A percentile compares a stretch with the other conserved stretches of the same genome.
phyloP scores from a whole-genome alignment of 2,797 vertebrate genomes.

The Scolopax bukidnonensis region DNA sequence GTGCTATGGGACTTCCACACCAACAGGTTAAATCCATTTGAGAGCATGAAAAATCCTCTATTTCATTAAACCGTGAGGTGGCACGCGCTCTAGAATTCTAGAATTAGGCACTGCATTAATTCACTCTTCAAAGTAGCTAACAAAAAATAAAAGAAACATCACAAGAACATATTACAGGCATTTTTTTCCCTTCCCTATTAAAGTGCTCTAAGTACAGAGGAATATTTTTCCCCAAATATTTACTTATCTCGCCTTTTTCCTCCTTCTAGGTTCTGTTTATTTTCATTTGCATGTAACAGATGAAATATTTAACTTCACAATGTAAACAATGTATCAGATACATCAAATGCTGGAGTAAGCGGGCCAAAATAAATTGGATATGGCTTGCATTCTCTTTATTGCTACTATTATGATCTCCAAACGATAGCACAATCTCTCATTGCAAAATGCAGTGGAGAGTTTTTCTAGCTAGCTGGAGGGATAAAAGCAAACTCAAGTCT shows the following conservation, averaged over 20 bases:
- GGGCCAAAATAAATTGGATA: conserved; percentile 37
- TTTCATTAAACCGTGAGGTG: neutral
- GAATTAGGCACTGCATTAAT: neutral
- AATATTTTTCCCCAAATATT: neutral
- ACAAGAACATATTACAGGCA: neutral
- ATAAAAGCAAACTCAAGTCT: neutral
- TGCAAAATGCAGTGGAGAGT: neutral
- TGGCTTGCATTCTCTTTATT: neutral
- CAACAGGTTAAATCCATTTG: neutral
- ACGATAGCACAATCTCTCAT: neutral
- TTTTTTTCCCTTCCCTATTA: neutral
- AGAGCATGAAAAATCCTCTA: neutral
- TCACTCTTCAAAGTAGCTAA: neutral
- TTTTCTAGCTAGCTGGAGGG: neutral
- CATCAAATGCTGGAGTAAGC: conserved; percentile 8
- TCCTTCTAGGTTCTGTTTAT: conserved; percentile 7
- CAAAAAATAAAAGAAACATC: neutral
- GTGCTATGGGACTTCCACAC: neutral
- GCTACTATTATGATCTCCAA: neutral
- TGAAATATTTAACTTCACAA: conserved; percentile 37
- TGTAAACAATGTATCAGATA: conserved; percentile 5
- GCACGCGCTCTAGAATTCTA: neutral
- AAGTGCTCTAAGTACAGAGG: neutral
- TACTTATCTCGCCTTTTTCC: neutral
- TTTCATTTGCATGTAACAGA: conserved; percentile 15